A percentile compares a stretch with the other conserved stretches of the same genome.
Conservation (phyloP, 2,797 vertebrate genomes). For the Oreonectes daqikongensis region DNA sequence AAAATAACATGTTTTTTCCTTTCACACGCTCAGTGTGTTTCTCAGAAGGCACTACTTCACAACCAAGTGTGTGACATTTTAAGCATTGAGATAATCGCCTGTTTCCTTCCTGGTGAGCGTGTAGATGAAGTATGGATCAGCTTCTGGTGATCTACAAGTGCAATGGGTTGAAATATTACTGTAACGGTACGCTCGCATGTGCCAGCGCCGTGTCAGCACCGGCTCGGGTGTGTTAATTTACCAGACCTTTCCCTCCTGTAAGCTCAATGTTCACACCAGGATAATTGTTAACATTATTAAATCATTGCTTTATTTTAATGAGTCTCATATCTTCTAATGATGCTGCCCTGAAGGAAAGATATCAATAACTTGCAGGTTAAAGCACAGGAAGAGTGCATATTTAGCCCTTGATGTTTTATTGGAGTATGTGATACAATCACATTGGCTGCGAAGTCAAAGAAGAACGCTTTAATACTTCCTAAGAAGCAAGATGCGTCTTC, state of each 20-base stretch:
- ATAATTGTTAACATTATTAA: slow-evolving; percentile 73
- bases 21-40: slow-evolving; percentile 8
- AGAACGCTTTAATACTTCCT: slow-evolving; percentile 58
- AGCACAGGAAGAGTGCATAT: slow-evolving; percentile 65
- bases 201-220: slow-evolving; percentile 21
- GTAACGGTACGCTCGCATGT: not conserved
- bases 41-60: not conserved
- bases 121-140: not conserved
- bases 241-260: slow-evolving; percentile 14
- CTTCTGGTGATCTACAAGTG: not conserved
- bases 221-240: slow-evolving; percentile 58
- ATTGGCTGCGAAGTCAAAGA: slow-evolving; percentile 59
- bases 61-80: not conserved
- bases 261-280: slow-evolving; percentile 61
- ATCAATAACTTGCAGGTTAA: slow-evolving; percentile 77
- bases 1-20: slow-evolving; percentile 9
- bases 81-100: not conserved
- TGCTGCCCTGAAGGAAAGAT: slow-evolving; percentile 70
- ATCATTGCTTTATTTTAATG: slow-evolving; percentile 76
- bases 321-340: slow-evolving; percentile 71
- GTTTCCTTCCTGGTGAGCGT: not conserved
- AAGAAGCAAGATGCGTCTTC: slow-evolving; percentile 46
- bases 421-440: slow-evolving; percentile 62
- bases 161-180: not conserved
- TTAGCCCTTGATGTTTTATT: slow-evolving; percentile 70